Evolutionary conservation across 2,113 vertebrate genomes (phyloP).

Genomic region (Bufo gargarizans): DNA sequence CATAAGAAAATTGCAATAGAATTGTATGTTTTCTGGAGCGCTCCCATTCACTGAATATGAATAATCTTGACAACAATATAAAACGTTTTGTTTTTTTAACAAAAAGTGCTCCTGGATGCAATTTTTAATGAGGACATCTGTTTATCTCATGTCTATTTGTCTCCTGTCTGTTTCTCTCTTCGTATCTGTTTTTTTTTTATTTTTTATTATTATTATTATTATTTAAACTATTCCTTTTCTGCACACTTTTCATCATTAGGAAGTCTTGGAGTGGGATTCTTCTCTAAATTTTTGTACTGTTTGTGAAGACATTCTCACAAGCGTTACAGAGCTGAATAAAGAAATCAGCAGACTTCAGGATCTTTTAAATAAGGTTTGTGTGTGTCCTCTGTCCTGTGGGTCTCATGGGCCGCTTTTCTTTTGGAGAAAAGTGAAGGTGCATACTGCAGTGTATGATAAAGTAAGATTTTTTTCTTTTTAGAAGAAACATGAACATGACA

Average conservation of each 20-base stretch:
- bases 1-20: too few species aligned
- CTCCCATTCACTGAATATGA: too few species aligned
- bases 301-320: slow-evolving; percentile 79
- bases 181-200: too few species aligned
- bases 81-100: too few species aligned
- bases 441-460: slow-evolving; percentile 62
- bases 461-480: slow-evolving; percentile 68
- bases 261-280: slow-evolving; percentile 81
- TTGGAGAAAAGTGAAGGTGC: slow-evolving; percentile 25
- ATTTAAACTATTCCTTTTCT: background rate
- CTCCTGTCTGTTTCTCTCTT: too few species aligned
- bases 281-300: slow-evolving; percentile 72
- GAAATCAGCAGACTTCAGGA: slow-evolving; percentile 81
- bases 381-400: slow-evolving; percentile 55
- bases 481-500: slow-evolving; percentile 69
- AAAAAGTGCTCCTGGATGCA: too few species aligned
- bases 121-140: too few species aligned
- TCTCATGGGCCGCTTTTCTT: background rate
- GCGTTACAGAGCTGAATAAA: slow-evolving; percentile 76
- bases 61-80: too few species aligned
- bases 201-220: too few species aligned
- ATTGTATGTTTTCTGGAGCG: too few species aligned
- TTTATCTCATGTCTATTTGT: too few species aligned
- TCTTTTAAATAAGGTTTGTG: slow-evolving; percentile 81
- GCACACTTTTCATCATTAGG: slow-evolving; percentile 70